Conservation (phyloP, 2,888 invertebrate species). For the Cryptus armator region DNA sequence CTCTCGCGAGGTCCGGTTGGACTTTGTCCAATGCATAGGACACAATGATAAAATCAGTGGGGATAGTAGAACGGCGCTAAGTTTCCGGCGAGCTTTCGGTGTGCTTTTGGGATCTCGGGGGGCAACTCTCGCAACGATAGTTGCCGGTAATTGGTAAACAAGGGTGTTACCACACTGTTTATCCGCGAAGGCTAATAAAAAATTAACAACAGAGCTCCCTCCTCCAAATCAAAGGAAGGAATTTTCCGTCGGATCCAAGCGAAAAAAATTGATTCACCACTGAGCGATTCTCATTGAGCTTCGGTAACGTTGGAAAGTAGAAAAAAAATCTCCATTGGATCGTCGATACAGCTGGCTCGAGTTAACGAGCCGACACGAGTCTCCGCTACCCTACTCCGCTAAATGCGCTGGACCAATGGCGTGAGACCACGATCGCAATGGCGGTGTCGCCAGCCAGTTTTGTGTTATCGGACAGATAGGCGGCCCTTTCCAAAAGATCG, state of each 20-base stretch:
- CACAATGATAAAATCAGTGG: constrained; percentile 49
- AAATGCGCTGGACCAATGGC: constrained; percentile 85
- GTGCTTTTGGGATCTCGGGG: background rate
- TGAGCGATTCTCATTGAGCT: background rate
- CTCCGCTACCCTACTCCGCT: background rate
- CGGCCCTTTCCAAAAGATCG: constrained; percentile 65
- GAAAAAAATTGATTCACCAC: too few relatives aligned
- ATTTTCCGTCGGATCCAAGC: too few relatives aligned
- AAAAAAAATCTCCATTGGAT: background rate
- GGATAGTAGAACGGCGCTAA: constrained; percentile 41
- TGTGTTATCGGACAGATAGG: constrained; percentile 79
- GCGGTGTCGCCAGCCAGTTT: constrained; percentile 80
- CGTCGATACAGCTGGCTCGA: background rate
- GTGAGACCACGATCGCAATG: constrained; percentile 85
- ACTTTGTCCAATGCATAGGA: constrained; percentile 52
- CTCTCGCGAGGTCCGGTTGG: constrained; percentile 22
- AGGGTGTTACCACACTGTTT: background rate
- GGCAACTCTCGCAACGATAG: background rate
- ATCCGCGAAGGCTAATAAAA: too few relatives aligned
- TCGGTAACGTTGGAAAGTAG: background rate
- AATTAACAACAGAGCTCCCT: too few relatives aligned
- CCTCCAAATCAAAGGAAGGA: too few relatives aligned
- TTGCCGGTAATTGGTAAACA: background rate
- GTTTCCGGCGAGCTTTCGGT: background rate
- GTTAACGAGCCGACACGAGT: background rate